Percentiles rank a stretch among this genome's conserved stretches.
phyloP scores from a whole-genome alignment of 2,797 vertebrate species.

The Lithobates pipiens region DNA sequence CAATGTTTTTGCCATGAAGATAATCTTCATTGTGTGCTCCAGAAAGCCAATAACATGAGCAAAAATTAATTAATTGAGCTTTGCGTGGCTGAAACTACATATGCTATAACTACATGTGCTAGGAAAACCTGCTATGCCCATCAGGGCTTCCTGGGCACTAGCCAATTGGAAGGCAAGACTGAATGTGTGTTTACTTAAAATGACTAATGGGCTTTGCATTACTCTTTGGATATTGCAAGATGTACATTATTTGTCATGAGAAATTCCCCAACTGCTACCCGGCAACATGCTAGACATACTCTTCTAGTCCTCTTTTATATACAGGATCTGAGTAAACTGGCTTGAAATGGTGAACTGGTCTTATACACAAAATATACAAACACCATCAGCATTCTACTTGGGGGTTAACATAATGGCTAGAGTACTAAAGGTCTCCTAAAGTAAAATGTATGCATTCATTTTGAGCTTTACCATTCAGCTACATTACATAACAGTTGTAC shows the following conservation, averaged over 20 bases:
- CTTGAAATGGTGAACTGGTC: no score
- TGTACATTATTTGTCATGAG: not conserved
- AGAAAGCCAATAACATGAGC: conserved; percentile 45
- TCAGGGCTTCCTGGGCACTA: conserved; percentile 58
- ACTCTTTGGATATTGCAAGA: conserved; percentile 1
- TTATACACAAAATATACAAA: no score
- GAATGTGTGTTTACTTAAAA: conserved; percentile 65
- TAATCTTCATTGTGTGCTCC: conserved; percentile 40
- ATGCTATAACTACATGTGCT: conserved; percentile 54
- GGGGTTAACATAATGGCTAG: no score
- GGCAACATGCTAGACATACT: no score
- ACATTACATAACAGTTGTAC: no score
- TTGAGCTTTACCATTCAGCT: no score
- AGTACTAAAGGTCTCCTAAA: no score
- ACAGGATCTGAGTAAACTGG: no score
- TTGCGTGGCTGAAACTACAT: conserved; percentile 53
- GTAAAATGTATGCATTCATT: no score
- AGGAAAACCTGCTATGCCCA: conserved; percentile 53
- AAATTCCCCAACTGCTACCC: not conserved
- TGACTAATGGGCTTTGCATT: conserved; percentile 58
- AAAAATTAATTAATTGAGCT: conserved; percentile 39
- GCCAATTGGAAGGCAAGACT: conserved; percentile 55
- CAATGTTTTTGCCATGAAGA: conserved; percentile 16
- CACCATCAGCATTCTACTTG: no score
- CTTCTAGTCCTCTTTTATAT: no score